phyloP scores from a whole-genome alignment of 2,113 vertebrate genomes.

The Neogobius melanostomus region DNA sequence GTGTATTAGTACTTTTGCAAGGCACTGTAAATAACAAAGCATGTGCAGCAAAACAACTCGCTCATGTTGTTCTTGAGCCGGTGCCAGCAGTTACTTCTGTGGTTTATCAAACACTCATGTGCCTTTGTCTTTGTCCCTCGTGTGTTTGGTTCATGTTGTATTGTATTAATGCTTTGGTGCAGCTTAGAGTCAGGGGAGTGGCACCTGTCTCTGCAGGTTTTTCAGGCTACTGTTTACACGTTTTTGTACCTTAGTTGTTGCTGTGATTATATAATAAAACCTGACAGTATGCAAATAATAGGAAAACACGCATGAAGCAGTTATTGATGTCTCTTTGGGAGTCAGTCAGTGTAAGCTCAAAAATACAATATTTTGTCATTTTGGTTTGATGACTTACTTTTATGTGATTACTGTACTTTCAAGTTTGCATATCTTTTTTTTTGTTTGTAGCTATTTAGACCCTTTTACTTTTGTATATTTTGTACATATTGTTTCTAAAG shows the following conservation, averaged over 20 bases:
- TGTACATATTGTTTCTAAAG: too few species aligned
- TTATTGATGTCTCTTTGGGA: background rate
- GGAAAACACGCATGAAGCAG: background rate
- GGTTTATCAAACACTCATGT: background rate
- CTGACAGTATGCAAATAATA: background rate
- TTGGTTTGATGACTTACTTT: too few species aligned
- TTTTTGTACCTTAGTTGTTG: background rate
- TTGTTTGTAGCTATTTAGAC: too few species aligned
- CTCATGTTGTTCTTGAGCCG: background rate
- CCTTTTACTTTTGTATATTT: too few species aligned
- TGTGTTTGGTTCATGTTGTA: background rate
- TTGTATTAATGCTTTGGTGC: conserved; percentile 11
- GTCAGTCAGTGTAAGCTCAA: too few species aligned
- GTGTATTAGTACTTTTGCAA: too few species aligned
- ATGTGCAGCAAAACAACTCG: background rate
- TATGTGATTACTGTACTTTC: too few species aligned
- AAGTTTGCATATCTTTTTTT: too few species aligned
- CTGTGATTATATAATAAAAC: background rate
- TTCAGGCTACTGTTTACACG: conserved; percentile 27
- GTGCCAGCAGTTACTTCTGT: background rate
- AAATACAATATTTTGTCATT: background rate
- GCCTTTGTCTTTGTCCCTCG: too few species aligned
- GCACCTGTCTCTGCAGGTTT: conserved; percentile 39
- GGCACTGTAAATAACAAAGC: background rate
- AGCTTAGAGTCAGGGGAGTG: conserved; percentile 1